Conservation (phyloP, 2,113 vertebrate genomes). For the Ceyx melanurus region DNA sequence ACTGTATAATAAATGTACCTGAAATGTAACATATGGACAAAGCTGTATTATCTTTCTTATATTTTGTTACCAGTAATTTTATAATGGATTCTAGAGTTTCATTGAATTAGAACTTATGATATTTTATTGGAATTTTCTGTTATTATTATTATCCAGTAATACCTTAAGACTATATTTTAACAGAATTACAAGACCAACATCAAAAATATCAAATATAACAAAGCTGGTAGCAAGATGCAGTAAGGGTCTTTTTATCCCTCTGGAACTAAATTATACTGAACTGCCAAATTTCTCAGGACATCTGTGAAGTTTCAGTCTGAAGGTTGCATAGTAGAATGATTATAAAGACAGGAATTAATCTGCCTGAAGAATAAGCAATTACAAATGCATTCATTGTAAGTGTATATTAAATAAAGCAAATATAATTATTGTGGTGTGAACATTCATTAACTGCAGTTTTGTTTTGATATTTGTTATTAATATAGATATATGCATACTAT, state of each 20-base stretch:
- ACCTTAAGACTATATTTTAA: not conserved
- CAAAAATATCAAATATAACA: not conserved
- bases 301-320: constrained; percentile 9
- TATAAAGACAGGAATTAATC: constrained; percentile 25
- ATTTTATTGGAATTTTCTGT: not conserved
- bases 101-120: not conserved
- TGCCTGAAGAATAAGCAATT: constrained; percentile 59
- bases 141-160: not conserved
- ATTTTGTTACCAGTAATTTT: not conserved
- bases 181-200: not conserved
- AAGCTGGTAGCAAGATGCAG: not conserved
- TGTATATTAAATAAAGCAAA: constrained; percentile 32
- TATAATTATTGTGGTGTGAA: not conserved
- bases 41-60: not conserved
- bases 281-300: not conserved
- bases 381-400: constrained; percentile 63
- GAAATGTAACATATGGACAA: not conserved
- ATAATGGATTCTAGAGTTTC: not conserved
- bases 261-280: not conserved
- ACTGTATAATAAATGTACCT: not conserved
- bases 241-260: not conserved
- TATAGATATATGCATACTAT: not conserved
- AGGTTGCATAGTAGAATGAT: constrained; percentile 10
- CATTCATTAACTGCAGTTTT: not conserved
- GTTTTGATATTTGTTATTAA: not conserved